phyloP scores from a whole-genome alignment of 2,888 invertebrate genomes.

The Pristionchus entomophagus region DNA sequence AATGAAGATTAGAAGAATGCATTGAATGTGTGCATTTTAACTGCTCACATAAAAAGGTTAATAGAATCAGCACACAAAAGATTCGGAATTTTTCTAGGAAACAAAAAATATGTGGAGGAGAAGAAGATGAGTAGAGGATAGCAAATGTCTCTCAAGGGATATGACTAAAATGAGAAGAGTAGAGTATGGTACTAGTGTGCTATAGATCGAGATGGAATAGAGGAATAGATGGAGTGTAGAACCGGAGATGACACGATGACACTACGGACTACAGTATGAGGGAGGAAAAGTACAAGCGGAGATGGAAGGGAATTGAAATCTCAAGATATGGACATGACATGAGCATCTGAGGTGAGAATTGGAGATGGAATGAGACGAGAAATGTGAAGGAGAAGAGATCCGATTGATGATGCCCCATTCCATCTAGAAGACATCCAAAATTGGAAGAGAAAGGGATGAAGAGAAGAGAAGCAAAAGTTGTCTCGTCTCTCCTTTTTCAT shows the following conservation, averaged over 20 bases:
- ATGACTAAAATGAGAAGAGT: constrained; percentile 31
- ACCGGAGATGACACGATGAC: not conserved
- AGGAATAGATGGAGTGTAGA: not conserved
- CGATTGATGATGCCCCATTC: constrained; percentile 20
- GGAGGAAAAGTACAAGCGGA: constrained; percentile 20
- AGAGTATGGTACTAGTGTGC: no score
- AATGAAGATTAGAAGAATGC: not conserved
- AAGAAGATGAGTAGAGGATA: constrained; percentile 1
- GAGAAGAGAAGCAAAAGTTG: not conserved
- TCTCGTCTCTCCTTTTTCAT: not conserved
- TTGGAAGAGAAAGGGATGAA: not conserved
- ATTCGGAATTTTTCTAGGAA: constrained; percentile 10
- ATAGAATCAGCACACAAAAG: not conserved
- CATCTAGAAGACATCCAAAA: not conserved
- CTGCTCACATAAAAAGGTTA: not conserved
- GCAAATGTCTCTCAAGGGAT: constrained; percentile 33
- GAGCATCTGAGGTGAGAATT: constrained; percentile 14
- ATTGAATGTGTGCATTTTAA: not conserved
- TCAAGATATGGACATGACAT: constrained; percentile 27
- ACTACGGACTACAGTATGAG: not conserved
- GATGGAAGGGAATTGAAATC: constrained; percentile 13
- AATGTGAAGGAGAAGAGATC: not conserved
- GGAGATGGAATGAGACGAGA: constrained; percentile 4
- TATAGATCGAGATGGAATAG: not conserved
- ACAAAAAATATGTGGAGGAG: not conserved